Conservation (phyloP, 2,113 vertebrate genomes). For the Gasterosteus aculeatus region DNA sequence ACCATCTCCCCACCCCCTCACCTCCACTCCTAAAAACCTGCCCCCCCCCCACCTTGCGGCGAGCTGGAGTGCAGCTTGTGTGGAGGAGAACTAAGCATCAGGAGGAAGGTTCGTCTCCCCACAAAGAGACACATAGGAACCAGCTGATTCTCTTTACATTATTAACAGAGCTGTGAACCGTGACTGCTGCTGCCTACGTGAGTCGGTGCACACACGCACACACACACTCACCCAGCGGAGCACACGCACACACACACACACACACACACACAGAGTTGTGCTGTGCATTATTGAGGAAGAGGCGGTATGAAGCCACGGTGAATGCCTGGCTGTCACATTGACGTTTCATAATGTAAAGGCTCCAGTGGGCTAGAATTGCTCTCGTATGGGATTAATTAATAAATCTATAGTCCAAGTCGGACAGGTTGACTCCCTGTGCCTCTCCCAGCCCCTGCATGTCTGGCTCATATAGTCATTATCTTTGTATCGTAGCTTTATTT, state of each 20-base stretch:
- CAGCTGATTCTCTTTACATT: conserved; percentile 79
- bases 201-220: background rate
- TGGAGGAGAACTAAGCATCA: conserved; percentile 15
- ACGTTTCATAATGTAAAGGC: conserved; percentile 35
- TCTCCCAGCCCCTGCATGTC: conserved; percentile 5
- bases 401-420: conserved; percentile 35
- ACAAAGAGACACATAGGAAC: conserved; percentile 72
- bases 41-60: conserved; percentile 18
- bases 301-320: conserved; percentile 31
- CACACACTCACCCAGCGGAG: conserved; percentile 7
- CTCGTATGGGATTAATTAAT: conserved; percentile 57
- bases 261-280: conserved; percentile 13
- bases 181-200: conserved; percentile 19
- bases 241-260: conserved; percentile 2
- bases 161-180: conserved; percentile 75
- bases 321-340: conserved; percentile 34
- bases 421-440: conserved; percentile 15
- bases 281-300: conserved; percentile 57
- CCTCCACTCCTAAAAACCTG: background rate
- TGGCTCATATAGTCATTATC: conserved; percentile 14
- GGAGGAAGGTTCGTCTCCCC: conserved; percentile 51
- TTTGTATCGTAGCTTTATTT: conserved; percentile 2
- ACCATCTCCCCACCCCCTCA: background rate
- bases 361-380: conserved; percentile 6
- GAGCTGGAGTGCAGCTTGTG: conserved; percentile 33